Base-by-base conservation (phyloP, 2,113 vertebrate genomes). In the Datnioides undecimradiatus region DNA sequence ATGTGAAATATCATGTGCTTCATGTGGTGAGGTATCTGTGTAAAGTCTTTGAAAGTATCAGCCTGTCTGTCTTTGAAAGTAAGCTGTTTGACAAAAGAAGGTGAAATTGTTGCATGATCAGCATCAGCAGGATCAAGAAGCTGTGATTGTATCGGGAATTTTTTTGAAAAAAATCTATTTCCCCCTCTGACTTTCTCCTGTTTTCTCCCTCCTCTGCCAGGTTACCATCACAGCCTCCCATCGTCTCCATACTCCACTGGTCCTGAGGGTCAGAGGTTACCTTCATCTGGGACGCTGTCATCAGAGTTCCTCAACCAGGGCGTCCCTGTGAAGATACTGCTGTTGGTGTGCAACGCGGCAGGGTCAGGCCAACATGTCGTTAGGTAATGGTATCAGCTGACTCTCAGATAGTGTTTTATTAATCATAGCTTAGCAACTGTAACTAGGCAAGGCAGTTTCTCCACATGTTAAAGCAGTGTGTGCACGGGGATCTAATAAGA, bases 291-390 rank as follows among this genome's bases (percentile, higher is more conserved):
- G 0, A 86, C 96, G 9, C 43, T 93, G 83, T 97, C 96, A 0
- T 95, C 95, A 0, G 97, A 97, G 81, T 93, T 95, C 74, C 93
- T 95, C 79, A 94, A 95, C 79, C 92, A 94, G 4, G 88, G 88
- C 0, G 74, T 76, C 0, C 87, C 93, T 0, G 72, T 89, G 52
- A 96, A 94, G 93, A 90, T 98, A 63, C 93, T 96, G 17, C 92
- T 99, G 80, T 92, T 99, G 88, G 94, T 98, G 83, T 99, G 98
- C 88, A 97, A 98, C 75, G 82, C 95, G 0, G 95, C 93, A 0
- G 96, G 96, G 7, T 63, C 91, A 0, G 96, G 96, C 5, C 94
- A 96, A 9, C 96, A 94, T 76, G 93, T 94, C 0, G 83, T 94
- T 59, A 96, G 98, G 98, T 99, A 79, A 70, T 49, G n/a, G 73